phyloP scores from a whole-genome alignment of 2,888 invertebrate genomes.

The Tachina grossa region DNA sequence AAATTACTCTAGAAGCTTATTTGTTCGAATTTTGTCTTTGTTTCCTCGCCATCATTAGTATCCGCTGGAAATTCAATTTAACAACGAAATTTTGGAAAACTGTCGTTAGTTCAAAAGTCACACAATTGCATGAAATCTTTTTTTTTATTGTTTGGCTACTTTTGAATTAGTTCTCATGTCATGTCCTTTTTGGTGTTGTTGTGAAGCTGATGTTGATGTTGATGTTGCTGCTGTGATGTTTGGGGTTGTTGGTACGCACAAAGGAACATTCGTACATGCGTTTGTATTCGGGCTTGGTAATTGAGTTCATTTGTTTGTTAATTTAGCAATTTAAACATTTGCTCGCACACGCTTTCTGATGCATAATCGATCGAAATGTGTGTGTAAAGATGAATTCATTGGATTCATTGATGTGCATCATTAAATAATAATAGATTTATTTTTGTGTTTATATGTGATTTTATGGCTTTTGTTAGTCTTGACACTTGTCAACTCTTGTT shows the following conservation, averaged over 20 bases:
- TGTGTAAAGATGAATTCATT: constrained; percentile 7
- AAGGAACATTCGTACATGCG: background rate
- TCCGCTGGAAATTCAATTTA: constrained; percentile 36
- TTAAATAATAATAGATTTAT: background rate
- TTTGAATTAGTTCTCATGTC: background rate
- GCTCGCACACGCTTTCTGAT: background rate
- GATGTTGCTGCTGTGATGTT: background rate
- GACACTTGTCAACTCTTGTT: background rate
- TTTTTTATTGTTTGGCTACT: constrained; percentile 12
- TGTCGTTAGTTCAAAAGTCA: constrained; percentile 44
- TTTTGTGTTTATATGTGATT: background rate
- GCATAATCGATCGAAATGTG: constrained; percentile 14
- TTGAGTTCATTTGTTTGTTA: constrained; percentile 63
- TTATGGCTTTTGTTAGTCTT: background rate
- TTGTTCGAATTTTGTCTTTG: constrained; percentile 3
- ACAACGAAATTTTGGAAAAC: background rate
- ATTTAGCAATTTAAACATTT: constrained; percentile 38
- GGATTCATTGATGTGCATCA: background rate
- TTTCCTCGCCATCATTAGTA: constrained; percentile 52
- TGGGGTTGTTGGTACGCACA: constrained; percentile 3
- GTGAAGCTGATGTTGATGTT: background rate
- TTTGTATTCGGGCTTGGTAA: constrained; percentile 36
- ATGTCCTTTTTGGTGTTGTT: background rate
- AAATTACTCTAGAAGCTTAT: background rate
- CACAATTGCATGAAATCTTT: constrained; percentile 47